These are phyloP conservation scores for Leptogaster cylindrica DNA, from an alignment of 2,888 invertebrate species.

Conservation along the genomic window DNA sequence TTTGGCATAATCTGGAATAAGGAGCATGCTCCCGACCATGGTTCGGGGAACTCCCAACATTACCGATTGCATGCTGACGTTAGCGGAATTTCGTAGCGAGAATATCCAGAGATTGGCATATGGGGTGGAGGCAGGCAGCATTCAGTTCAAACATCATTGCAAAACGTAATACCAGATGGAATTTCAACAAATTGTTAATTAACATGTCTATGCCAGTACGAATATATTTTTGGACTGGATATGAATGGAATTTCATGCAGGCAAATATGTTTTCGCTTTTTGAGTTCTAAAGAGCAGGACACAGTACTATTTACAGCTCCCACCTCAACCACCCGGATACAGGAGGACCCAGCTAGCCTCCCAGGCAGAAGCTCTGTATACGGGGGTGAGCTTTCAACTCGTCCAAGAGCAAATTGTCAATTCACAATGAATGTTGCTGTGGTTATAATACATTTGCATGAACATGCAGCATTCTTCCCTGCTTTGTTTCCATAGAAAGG, in stretches of 20 bases:
- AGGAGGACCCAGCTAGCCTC: not conserved
- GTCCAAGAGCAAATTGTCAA: conserved; percentile 32
- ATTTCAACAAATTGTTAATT: conserved; percentile 41
- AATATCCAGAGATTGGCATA: too few relatives aligned
- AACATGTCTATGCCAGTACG: conserved; percentile 39
- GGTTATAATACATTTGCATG: conserved; percentile 27
- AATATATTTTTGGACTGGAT: conserved; percentile 40
- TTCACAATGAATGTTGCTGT: conserved; percentile 30
- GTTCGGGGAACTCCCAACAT: too few relatives aligned
- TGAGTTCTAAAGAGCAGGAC: conserved; percentile 29
- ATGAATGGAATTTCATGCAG: conserved; percentile 41
- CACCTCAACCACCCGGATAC: not conserved
- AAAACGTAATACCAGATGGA: conserved; percentile 27
- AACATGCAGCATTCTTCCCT: conserved; percentile 1
- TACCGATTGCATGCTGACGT: too few relatives aligned
- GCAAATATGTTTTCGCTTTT: conserved; percentile 40
- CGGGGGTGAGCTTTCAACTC: not conserved
- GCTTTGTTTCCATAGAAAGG: conserved; percentile 4
- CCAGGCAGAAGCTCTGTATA: not conserved
- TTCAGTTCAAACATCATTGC: too few relatives aligned
- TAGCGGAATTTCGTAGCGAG: too few relatives aligned
- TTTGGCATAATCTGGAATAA: too few relatives aligned
- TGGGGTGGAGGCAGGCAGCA: too few relatives aligned
- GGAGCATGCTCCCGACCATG: too few relatives aligned
- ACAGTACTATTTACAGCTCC: not conserved